Evolutionary conservation across 2,888 invertebrate species (phyloP).

Genomic region (Hemistola chrysoprasaria): DNA sequence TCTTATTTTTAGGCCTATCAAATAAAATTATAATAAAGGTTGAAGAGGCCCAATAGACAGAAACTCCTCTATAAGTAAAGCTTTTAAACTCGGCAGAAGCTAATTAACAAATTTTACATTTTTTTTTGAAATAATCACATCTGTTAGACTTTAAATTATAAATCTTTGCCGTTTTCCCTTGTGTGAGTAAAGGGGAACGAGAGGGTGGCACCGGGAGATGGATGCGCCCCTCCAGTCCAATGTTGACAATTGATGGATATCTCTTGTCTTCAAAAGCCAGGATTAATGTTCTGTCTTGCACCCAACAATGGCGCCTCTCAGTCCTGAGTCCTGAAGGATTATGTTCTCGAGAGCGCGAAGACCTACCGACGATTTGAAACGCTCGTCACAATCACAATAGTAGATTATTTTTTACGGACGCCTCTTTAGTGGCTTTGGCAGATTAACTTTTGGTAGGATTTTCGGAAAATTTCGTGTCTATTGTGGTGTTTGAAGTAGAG

Average conservation of each 20-base stretch:
- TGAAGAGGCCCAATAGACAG: no score
- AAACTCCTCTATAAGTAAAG: no score
- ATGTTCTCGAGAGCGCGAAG: conserved; percentile 41
- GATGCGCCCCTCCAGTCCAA: conserved; percentile 63
- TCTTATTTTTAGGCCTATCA: no score
- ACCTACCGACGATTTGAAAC: conserved; percentile 23
- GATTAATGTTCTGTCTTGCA: conserved; percentile 72
- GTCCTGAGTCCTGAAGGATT: conserved; percentile 50
- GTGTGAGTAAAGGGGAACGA: conserved; percentile 53
- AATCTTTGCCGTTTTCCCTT: conserved; percentile 56
- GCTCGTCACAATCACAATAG: conserved; percentile 24
- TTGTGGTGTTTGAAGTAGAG: neutral
- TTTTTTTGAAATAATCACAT: no score
- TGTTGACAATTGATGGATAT: conserved; percentile 83
- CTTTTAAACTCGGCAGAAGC: no score
- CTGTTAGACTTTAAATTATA: conserved; percentile 19
- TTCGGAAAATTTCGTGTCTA: neutral
- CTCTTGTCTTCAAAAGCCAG: conserved; percentile 79
- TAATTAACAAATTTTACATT: no score
- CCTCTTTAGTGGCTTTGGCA: conserved; percentile 26
- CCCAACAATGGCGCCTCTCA: conserved; percentile 70
- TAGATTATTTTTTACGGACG: conserved; percentile 32
- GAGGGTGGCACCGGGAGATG: conserved; percentile 41
- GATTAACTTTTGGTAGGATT: conserved; percentile 21
- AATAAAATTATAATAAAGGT: no score